Evolutionary conservation across 2,113 vertebrate genomes (phyloP).

Genomic region (Aspidoscelis tigris): DNA sequence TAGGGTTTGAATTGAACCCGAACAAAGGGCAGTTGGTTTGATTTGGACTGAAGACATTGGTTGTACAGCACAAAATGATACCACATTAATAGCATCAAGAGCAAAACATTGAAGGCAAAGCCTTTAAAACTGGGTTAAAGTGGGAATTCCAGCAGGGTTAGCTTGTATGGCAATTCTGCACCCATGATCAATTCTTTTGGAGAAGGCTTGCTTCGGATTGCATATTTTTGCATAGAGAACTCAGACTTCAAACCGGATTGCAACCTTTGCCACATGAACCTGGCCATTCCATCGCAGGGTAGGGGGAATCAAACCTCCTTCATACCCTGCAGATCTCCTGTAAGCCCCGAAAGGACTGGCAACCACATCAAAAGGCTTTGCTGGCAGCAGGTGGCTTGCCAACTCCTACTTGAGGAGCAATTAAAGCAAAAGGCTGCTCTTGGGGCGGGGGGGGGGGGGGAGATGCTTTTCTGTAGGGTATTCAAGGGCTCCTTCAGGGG

Average conservation of each 20-base stretch:
- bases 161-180: not conserved
- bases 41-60: not conserved
- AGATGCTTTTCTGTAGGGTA: not conserved
- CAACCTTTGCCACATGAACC: not conserved
- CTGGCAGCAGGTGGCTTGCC: constrained; percentile 21
- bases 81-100: not conserved
- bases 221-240: not conserved
- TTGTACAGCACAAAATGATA: not conserved
- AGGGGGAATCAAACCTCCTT: not conserved
- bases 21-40: not conserved
- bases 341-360: not conserved
- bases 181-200: not conserved
- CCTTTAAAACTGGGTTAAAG: not conserved
- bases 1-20: not conserved
- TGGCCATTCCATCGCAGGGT: not conserved
- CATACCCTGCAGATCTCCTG: not conserved
- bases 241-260: no score
- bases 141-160: not conserved
- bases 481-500: not conserved
- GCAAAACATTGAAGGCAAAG: not conserved
- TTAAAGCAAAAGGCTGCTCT: not conserved
- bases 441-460: not conserved
- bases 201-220: not conserved
- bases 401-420: constrained; percentile 16
- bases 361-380: constrained; percentile 29